These are phyloP conservation scores for Dysmachus trigonus DNA, from an alignment of 2,888 invertebrate species.

Conservation along the genomic window DNA sequence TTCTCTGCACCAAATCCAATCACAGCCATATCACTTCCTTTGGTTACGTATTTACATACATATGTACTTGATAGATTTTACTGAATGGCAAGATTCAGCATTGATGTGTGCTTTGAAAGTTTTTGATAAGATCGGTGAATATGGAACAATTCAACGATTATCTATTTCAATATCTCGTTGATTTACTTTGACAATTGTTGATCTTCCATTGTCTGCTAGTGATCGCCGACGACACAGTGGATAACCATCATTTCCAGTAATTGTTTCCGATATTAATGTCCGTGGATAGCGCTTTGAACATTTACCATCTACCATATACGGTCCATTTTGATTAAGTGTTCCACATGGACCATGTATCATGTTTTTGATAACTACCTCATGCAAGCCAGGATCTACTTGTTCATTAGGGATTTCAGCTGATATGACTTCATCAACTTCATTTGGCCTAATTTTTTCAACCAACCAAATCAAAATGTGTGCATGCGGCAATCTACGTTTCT, in stretches of 20 bases:
- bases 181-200: constrained; percentile 39
- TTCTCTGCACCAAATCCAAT: constrained; percentile 5
- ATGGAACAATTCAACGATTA: constrained; percentile 59
- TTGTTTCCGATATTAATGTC: background rate
- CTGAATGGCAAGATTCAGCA: constrained; percentile 59
- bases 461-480: constrained; percentile 52
- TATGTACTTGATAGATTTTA: background rate
- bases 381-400: constrained; percentile 50
- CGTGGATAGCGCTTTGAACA: constrained; percentile 8
- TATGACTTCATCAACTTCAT: constrained; percentile 55
- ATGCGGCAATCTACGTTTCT: constrained; percentile 51
- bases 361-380: constrained; percentile 53
- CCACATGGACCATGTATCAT: constrained; percentile 60
- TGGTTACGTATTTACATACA: background rate
- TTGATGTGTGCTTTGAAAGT: constrained; percentile 59
- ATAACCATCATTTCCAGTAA: background rate
- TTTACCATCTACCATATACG: constrained; percentile 4
- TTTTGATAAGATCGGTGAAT: constrained; percentile 55
- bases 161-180: constrained; percentile 51
- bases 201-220: constrained; percentile 44
- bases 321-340: background rate
- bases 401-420: constrained; percentile 53
- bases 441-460: constrained; percentile 49
- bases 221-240: constrained; percentile 50
- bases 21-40: background rate